Evolutionary conservation across 2,888 invertebrate genomes (phyloP).

Genomic region (Trichogramma dendrolimi): DNA sequence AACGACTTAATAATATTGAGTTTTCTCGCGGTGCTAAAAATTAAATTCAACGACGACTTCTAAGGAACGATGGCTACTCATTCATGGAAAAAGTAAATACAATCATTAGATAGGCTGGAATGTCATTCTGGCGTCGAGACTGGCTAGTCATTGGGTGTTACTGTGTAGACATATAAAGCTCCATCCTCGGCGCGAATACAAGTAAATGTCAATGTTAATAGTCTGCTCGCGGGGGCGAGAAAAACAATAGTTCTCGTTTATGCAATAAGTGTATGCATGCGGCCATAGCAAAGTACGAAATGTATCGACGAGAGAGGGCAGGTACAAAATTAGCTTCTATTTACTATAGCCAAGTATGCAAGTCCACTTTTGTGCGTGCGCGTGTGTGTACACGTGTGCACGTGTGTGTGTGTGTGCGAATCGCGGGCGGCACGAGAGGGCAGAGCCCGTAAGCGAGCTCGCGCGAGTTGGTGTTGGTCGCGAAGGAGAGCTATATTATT

Average conservation of each 20-base stretch:
- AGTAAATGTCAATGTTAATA: conserved; percentile 30
- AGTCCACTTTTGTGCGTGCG: neutral
- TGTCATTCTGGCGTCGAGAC: too few species aligned
- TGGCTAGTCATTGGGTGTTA: too few species aligned
- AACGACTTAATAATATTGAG: too few species aligned
- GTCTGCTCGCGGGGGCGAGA: neutral
- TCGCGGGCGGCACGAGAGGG: neutral
- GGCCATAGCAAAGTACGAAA: conserved; percentile 3
- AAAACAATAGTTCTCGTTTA: conserved; percentile 13
- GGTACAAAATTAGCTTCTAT: neutral
- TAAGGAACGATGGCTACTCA: too few species aligned
- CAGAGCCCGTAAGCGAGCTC: neutral
- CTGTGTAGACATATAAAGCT: too few species aligned
- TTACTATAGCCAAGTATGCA: too few species aligned
- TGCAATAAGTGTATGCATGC: neutral
- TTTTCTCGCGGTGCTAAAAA: too few species aligned
- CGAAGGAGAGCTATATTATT: neutral
- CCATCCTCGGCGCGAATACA: neutral
- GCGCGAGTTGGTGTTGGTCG: conserved; percentile 8
- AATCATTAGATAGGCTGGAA: too few species aligned
- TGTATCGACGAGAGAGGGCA: neutral
- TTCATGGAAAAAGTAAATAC: too few species aligned
- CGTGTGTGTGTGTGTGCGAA: neutral
- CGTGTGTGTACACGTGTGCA: neutral
- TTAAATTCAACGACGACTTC: too few species aligned